These are phyloP conservation scores for Hypsibius dujardini DNA, from an alignment of 1,140 invertebrate genomes.

Conservation along the genomic window DNA sequence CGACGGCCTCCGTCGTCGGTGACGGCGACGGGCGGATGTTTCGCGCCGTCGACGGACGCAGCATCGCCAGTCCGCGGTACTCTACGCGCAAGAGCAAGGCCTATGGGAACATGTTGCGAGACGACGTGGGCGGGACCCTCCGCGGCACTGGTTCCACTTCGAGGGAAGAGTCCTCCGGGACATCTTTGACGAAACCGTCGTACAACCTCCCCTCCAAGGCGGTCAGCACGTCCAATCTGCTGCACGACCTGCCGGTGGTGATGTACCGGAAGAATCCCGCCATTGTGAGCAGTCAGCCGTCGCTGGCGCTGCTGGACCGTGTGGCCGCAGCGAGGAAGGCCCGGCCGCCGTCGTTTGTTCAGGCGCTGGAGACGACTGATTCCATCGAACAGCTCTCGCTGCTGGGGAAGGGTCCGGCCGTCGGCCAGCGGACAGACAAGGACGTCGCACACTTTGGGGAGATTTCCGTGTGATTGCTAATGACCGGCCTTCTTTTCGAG, in stretches of 20 bases:
- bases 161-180: background rate
- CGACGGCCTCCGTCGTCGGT: no score
- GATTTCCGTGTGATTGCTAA: background rate
- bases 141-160: background rate
- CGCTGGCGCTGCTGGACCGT: background rate
- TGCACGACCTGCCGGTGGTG: background rate
- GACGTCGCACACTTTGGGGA: background rate
- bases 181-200: background rate
- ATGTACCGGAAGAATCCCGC: conserved; percentile 13
- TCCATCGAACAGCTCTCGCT: conserved; percentile 7
- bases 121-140: conserved; percentile 9
- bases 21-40: background rate
- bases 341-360: background rate
- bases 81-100: conserved; percentile 11
- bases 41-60: conserved; percentile 4
- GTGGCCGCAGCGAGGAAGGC: background rate
- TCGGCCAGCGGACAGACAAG: background rate
- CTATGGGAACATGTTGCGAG: conserved; percentile 12
- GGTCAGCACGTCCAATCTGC: conserved; percentile 3
- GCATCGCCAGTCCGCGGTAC: background rate
- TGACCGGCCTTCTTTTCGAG: no score
- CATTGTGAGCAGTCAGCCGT: background rate
- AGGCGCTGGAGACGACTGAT: conserved; percentile 14
- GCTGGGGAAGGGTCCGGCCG: background rate
- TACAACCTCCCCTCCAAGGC: background rate